Conservation (phyloP, 2,113 vertebrate genomes). For the Tachycineta bicolor region DNA sequence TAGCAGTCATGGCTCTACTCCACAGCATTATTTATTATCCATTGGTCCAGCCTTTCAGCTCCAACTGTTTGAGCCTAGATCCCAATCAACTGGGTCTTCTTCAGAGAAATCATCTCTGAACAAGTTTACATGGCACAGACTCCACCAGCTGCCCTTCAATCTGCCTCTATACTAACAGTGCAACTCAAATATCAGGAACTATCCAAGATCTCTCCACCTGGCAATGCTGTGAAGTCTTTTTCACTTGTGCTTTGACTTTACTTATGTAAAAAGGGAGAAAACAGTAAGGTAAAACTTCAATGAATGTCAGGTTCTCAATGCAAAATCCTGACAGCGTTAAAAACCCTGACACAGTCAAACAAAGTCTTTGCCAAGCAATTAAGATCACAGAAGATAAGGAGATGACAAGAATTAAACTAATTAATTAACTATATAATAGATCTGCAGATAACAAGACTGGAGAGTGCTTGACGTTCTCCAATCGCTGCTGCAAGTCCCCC, state of each 20-base stretch:
- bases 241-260: background rate
- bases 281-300: background rate
- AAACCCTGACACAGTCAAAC: background rate
- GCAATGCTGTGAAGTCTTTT: background rate
- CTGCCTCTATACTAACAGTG: background rate
- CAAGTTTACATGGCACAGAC: background rate
- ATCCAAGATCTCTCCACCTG: background rate
- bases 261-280: background rate
- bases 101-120: background rate
- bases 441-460: background rate
- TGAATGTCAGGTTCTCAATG: background rate
- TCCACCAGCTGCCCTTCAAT: background rate
- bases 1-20: background rate
- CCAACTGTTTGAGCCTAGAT: background rate
- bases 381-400: background rate
- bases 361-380: slow-evolving; percentile 14
- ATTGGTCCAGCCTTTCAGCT: background rate
- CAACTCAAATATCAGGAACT: background rate
- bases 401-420: slow-evolving; percentile 16
- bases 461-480: background rate
- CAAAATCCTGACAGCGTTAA: background rate
- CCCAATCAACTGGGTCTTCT: rapidly evolving
- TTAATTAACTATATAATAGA: slow-evolving; percentile 19
- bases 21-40: background rate
- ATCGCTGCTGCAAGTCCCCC: background rate